Evolutionary conservation across 2,113 vertebrate species (phyloP).

Genomic region (Montifringilla adamsi): DNA sequence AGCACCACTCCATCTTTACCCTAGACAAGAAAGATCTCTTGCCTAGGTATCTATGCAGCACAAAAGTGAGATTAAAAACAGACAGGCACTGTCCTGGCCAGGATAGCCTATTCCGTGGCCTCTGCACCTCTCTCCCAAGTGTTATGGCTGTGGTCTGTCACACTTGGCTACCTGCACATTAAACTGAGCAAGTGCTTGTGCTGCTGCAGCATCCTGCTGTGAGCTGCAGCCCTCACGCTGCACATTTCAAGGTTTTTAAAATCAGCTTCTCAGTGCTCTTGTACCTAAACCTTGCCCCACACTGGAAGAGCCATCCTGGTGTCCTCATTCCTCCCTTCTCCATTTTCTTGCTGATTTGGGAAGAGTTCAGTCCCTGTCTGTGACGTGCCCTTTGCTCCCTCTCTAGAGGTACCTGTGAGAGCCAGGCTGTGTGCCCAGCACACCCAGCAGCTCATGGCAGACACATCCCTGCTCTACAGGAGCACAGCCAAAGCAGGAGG

Average conservation of each 20-base stretch:
- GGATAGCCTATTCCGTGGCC: background rate
- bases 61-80: background rate
- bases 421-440: rapidly evolving
- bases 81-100: background rate
- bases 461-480: background rate
- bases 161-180: background rate
- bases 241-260: background rate
- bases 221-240: background rate
- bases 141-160: background rate
- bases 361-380: background rate
- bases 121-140: background rate
- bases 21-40: background rate
- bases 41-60: background rate
- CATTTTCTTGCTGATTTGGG: background rate
- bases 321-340: background rate
- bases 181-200: background rate
- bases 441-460: rapidly evolving
- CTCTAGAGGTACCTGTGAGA: background rate
- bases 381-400: rapidly evolving
- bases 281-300: background rate
- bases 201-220: background rate
- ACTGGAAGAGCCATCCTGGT: background rate
- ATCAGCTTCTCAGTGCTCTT: background rate
- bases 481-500: background rate
- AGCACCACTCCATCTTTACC: background rate